Percentiles rank a stretch among this genome's conserved stretches.
phyloP scores from a whole-genome alignment of 1,140 invertebrate genomes.

The Brevipalpus yothersi region DNA sequence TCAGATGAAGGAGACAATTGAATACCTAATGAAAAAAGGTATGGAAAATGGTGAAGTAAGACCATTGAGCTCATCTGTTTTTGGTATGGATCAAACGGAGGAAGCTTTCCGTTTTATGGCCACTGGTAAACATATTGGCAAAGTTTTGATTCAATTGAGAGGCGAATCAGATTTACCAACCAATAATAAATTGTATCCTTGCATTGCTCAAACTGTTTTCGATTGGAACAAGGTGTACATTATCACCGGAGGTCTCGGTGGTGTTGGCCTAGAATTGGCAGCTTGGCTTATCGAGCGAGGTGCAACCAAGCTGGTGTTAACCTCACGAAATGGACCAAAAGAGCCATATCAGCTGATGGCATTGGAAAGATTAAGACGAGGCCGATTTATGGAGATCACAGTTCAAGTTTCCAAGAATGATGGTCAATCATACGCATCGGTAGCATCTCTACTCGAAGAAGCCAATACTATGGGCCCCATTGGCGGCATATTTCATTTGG shows the following conservation, averaged over 20 bases:
- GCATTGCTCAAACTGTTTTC: slow-evolving; percentile 22
- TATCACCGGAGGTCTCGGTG: slow-evolving; percentile 29
- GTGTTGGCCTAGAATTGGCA: slow-evolving; percentile 29
- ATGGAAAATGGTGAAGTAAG: slow-evolving; percentile 57
- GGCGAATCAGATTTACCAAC: background rate
- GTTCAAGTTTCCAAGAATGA: slow-evolving; percentile 43
- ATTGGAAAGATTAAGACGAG: slow-evolving; percentile 8
- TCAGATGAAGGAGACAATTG: background rate
- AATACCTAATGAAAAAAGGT: slow-evolving; percentile 44
- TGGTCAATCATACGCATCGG: slow-evolving; percentile 33
- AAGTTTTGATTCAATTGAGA: slow-evolving; percentile 32
- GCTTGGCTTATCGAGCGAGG: slow-evolving; percentile 28
- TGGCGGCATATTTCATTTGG: slow-evolving; percentile 82
- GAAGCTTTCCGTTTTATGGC: slow-evolving; percentile 86
- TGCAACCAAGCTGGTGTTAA: slow-evolving; percentile 24
- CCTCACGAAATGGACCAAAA: slow-evolving; percentile 24
- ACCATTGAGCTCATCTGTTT: slow-evolving; percentile 55
- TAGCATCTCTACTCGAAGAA: slow-evolving; percentile 39
- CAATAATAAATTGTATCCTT: slow-evolving; percentile 11
- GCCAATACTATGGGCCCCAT: slow-evolving; percentile 41
- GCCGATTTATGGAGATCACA: slow-evolving; percentile 25
- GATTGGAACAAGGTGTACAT: slow-evolving; percentile 18
- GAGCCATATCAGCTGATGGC: slow-evolving; percentile 24
- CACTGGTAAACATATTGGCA: slow-evolving; percentile 84
- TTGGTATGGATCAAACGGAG: slow-evolving; percentile 54